A percentile compares a stretch with the other conserved stretches of the same genome.
Conservation (phyloP, 2,113 vertebrate genomes). For the Fregata magnificens region DNA sequence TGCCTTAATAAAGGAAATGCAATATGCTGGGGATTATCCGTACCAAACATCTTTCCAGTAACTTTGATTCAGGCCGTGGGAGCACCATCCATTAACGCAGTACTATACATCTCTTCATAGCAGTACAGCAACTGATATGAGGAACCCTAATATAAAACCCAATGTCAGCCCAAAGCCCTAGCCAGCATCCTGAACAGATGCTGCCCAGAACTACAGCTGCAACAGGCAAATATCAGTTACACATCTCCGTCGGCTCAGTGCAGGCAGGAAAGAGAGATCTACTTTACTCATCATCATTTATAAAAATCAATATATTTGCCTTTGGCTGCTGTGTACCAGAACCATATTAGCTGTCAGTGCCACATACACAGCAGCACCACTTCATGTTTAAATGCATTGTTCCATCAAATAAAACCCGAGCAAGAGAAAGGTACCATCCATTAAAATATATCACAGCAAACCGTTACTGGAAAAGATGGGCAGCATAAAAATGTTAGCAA, state of each 20-base stretch:
- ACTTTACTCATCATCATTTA: constrained; percentile 34
- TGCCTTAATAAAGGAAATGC: not conserved
- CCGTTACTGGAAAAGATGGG: not conserved
- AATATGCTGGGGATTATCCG: not conserved
- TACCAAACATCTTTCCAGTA: not conserved
- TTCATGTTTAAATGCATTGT: constrained; percentile 17
- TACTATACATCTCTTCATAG: not conserved
- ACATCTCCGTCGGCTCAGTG: not conserved
- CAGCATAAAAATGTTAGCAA: not conserved
- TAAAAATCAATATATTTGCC: constrained; percentile 51
- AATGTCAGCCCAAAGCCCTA: not conserved
- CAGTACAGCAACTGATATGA: not conserved
- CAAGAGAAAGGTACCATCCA: not conserved
- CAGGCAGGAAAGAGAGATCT: constrained; percentile 26
- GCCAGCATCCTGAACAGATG: not conserved
- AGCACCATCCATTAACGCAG: not conserved
- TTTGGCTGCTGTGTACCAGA: constrained; percentile 30
- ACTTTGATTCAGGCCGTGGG: not conserved
- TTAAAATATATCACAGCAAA: constrained; percentile 28
- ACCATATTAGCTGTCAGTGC: not conserved
- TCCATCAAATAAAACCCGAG: constrained; percentile 23
- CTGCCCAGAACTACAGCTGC: not conserved
- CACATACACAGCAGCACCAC: not conserved
- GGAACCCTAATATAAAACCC: not conserved
- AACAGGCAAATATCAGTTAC: constrained; percentile 13